Evolutionary conservation across 64 coral and sea anemone genomes (phyloP), one percentile per base, ranked within the genome.

Genomic region (Montipora sp.): DNA sequence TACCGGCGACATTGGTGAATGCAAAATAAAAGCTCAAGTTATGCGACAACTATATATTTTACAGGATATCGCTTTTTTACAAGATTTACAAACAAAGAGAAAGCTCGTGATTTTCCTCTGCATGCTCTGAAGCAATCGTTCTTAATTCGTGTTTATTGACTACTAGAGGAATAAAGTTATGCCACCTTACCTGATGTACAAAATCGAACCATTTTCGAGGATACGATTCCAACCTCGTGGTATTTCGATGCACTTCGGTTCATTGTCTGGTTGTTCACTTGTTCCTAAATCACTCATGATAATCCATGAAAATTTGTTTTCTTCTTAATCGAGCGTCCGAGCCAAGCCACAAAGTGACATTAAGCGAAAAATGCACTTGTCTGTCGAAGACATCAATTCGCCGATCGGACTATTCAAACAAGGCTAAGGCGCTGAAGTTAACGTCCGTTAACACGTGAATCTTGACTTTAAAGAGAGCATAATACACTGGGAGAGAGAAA

Each of bases 191-290:
- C 95, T 98, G 27, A 98, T 98, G 83, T 98, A 98, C 59, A 94
- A 89, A 83, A 98, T 92, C 18, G 83, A 92, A 68, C 92, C 95
- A 89, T 98, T 98, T 88, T 98, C 95, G 27, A 92, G 80, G 53
- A 98, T 98, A 47, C 95, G 92, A 50, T 73, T 98, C 95, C 95
- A 98, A 7, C 95, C 95, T 48, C 86, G 77, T 55, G 95, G 95
- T 82, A 98, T 98, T 89, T 94, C 92, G 43, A 98, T 83, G 89
- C 81, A 94, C 70, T 94, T 92, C 3, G 88, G 79, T 20, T 77
- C 89, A 94, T 81, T 79, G 16, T 59, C 47, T 72, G 61, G 58
- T 77, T 90, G 92, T 81, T 80, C 90, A 59, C 84, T 75, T 53
- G 46, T 65, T 48, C 68, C 24, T 55, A 76, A 69, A 43, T 46